Percentiles rank a stretch among this genome's conserved stretches.
phyloP scores from a whole-genome alignment of 2,888 invertebrate genomes.

The Phania funesta region DNA sequence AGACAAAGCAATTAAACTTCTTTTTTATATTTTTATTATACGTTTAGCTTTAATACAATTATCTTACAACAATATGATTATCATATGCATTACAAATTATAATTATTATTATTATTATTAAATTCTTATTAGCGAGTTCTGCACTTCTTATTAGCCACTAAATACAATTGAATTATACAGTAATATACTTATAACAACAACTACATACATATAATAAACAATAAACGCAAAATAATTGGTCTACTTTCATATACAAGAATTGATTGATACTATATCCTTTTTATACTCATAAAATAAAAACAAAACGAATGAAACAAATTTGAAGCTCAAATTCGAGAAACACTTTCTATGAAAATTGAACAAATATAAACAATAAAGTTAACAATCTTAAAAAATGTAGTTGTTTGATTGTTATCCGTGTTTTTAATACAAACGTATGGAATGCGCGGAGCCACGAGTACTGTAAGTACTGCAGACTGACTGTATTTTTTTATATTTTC shows the following conservation, averaged over 20 bases:
- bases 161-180: constrained; percentile 10
- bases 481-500: too few relatives aligned
- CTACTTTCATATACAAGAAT: constrained; percentile 39
- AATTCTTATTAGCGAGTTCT: constrained; percentile 57
- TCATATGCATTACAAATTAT: constrained; percentile 9
- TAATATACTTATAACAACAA: constrained; percentile 30
- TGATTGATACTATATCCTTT: constrained; percentile 14
- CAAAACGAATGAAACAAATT: background rate
- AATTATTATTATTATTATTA: constrained; percentile 30
- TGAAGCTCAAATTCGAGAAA: constrained; percentile 19
- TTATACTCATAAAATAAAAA: constrained; percentile 21
- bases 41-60: constrained; percentile 30
- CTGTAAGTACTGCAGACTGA: too few relatives aligned
- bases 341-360: constrained; percentile 16
- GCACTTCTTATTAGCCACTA: constrained; percentile 56
- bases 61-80: constrained; percentile 43
- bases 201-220: constrained; percentile 20
- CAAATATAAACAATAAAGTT: constrained; percentile 47
- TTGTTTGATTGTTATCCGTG: too few relatives aligned
- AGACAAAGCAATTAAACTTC: background rate
- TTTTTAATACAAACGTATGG: too few relatives aligned
- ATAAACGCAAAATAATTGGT: constrained; percentile 19
- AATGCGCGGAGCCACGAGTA: too few relatives aligned
- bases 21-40: constrained; percentile 5
- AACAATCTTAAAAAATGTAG: constrained; percentile 14